These are phyloP conservation scores for Pteruthius melanotis DNA, from an alignment of 2,113 vertebrate genomes.

Conservation along the genomic window DNA sequence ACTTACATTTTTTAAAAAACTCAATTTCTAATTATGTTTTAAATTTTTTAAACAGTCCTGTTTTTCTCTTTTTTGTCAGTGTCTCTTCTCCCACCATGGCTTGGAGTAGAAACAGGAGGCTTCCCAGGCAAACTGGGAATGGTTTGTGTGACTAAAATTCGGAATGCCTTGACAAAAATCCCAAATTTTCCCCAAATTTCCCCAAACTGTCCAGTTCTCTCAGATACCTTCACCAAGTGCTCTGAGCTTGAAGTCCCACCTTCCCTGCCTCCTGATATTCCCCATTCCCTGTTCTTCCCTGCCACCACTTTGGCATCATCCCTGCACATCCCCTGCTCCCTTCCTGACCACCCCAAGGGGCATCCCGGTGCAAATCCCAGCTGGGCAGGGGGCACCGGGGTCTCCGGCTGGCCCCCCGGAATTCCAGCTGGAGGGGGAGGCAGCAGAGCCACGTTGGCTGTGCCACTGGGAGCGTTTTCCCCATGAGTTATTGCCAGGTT, in stretches of 20 bases:
- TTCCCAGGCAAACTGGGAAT: not conserved
- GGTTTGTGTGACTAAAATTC: not conserved
- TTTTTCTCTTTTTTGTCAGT: not conserved
- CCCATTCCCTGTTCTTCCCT: not conserved
- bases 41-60: not conserved
- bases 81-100: not conserved
- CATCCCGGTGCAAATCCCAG: not conserved
- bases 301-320: not conserved
- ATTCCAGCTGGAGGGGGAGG: not conserved
- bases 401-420: fast-evolving
- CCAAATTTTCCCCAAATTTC: not conserved
- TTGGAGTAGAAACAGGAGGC: not conserved
- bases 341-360: not conserved
- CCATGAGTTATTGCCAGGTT: conserved; percentile 73
- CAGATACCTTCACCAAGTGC: not conserved
- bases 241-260: not conserved
- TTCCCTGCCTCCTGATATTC: not conserved
- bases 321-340: not conserved
- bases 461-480: conserved; percentile 49
- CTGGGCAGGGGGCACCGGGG: not conserved
- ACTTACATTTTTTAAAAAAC: not conserved
- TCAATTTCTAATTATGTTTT: not conserved
- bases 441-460: not conserved
- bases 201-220: not conserved
- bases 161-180: not conserved